Evolutionary conservation across 2,888 invertebrate species (phyloP).

Genomic region (Augiades crinisus): DNA sequence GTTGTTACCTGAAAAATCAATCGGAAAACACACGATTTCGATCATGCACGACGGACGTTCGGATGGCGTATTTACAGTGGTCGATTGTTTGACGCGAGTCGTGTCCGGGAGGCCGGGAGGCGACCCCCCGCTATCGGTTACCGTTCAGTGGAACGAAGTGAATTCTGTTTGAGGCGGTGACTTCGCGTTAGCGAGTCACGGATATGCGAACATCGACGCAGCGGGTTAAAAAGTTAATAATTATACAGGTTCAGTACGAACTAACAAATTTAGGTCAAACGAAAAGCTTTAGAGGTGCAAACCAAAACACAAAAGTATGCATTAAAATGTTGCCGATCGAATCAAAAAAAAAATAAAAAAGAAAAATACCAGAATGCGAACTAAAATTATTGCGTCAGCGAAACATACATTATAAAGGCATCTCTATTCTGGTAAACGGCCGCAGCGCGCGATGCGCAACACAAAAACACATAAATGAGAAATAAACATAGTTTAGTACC

Average conservation of each 20-base stretch:
- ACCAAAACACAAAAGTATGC: slow-evolving; percentile 71
- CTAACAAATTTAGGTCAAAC: slow-evolving; percentile 61
- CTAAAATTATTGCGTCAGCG: slow-evolving; percentile 63
- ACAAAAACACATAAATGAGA: slow-evolving; percentile 76
- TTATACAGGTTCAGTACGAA: slow-evolving; percentile 47
- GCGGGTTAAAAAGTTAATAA: slow-evolving; percentile 68
- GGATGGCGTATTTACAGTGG: slow-evolving; percentile 70
- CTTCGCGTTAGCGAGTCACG: slow-evolving; percentile 16
- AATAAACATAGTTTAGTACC: slow-evolving; percentile 78
- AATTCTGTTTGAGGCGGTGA: slow-evolving; percentile 25
- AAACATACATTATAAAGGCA: slow-evolving; percentile 63
- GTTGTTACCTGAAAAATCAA: slow-evolving; percentile 75
- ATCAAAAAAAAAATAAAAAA: slow-evolving; percentile 38
- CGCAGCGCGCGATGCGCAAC: slow-evolving; percentile 77
- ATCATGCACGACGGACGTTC: slow-evolving; percentile 78
- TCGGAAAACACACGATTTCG: slow-evolving; percentile 79
- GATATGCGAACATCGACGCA: slow-evolving; percentile 48
- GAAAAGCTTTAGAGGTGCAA: slow-evolving; percentile 66
- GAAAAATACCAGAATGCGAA: slow-evolving; percentile 59
- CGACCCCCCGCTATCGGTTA: slow-evolving; percentile 24
- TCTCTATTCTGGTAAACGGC: slow-evolving; percentile 65
- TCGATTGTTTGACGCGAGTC: slow-evolving; percentile 15
- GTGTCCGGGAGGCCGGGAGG: slow-evolving; percentile 25
- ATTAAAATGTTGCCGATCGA: slow-evolving; percentile 78
- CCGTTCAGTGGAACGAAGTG: slow-evolving; percentile 13